Base-by-base conservation (phyloP, 2,797 vertebrate genomes). In the Melanotaenia nigrans region DNA sequence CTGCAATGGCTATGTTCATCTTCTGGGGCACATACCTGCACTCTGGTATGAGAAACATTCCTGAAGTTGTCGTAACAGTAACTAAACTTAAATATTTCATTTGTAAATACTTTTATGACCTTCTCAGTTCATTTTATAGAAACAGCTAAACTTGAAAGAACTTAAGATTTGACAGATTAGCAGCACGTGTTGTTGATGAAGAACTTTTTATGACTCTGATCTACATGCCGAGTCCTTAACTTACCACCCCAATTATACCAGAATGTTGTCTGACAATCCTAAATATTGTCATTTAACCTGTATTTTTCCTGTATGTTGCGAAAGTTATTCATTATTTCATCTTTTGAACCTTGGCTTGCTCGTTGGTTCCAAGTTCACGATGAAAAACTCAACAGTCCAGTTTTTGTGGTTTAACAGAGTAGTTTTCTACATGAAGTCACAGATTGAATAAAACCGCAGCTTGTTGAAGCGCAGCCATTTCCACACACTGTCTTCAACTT, bases 361-460 rank as follows among this genome's bases (percentile, higher is more conserved):
- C 20, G 40, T 51, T 10, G 22, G 6, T n/a, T 49, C 6, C 45
- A 22, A 22, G 45, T n/a, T 40, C 14, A 12, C 14, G 12, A 3
- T 51, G 54, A 77, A 7, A 57, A 28, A 78, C 35, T 81, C 62
- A 35, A 32, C 14, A 12, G 36, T 61, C 80, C 51, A 49, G 62
- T 32, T 40, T 74, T 30, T 70, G 72, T 65, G 73, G 73, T 79
- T 78, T 59, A 24, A 75, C 12, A 71, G 58, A 73, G 28, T 22
- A 16, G 6, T 60, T 79, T 51, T 70, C 30, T 55, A n/a, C 61
- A 35, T 67, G 55, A 81, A 74, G 64, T 76, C 61, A 53, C 45
- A 61, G 75, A 76, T 63, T 64, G 32, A 80, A 82, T 69, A 47
- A 60, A 74, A 66, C 33, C 58, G 62, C 73, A 76, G 68, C 71